These are phyloP conservation scores for Ecliptopera silaceata DNA, from an alignment of 2,888 invertebrate genomes.

Conservation along the genomic window DNA sequence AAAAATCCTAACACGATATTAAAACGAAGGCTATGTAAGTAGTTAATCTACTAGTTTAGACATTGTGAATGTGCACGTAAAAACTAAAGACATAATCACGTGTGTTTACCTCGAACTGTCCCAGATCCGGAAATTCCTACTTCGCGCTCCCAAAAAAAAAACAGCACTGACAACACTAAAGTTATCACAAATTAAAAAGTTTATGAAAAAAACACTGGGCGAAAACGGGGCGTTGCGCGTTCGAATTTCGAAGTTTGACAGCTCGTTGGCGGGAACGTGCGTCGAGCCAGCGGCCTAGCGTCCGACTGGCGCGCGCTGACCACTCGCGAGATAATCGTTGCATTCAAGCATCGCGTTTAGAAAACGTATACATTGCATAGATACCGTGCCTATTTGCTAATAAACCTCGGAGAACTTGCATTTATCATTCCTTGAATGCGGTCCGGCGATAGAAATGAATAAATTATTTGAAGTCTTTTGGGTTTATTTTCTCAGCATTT, in stretches of 20 bases:
- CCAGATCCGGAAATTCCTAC: conserved; percentile 45
- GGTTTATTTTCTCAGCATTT: conserved; percentile 5
- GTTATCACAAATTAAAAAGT: conserved; percentile 43
- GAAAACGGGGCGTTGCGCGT: conserved; percentile 48
- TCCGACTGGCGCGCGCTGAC: conserved; percentile 54
- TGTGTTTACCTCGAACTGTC: conserved; percentile 55
- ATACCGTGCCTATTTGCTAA: conserved; percentile 54
- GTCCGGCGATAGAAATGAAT: conserved; percentile 19
- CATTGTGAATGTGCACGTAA: conserved; percentile 41
- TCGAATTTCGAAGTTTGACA: conserved; percentile 43
- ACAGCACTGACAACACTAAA: conserved; percentile 50
- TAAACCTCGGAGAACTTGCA: conserved; percentile 16
- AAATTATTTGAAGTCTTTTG: conserved; percentile 22
- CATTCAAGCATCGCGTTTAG: conserved; percentile 67
- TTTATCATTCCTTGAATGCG: conserved; percentile 19
- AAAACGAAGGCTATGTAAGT: conserved; percentile 5
- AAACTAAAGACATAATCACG: conserved; percentile 50
- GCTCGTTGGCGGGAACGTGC: conserved; percentile 49
- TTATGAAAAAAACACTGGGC: conserved; percentile 34
- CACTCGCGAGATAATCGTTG: conserved; percentile 52
- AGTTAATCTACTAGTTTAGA: conserved; percentile 37
- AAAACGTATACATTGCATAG: conserved; percentile 74
- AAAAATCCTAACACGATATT: not conserved
- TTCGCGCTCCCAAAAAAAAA: conserved; percentile 35
- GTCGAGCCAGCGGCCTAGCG: conserved; percentile 50